Evolutionary conservation across 2,888 invertebrate species (phyloP).

Genomic region (Crematogaster levior): DNA sequence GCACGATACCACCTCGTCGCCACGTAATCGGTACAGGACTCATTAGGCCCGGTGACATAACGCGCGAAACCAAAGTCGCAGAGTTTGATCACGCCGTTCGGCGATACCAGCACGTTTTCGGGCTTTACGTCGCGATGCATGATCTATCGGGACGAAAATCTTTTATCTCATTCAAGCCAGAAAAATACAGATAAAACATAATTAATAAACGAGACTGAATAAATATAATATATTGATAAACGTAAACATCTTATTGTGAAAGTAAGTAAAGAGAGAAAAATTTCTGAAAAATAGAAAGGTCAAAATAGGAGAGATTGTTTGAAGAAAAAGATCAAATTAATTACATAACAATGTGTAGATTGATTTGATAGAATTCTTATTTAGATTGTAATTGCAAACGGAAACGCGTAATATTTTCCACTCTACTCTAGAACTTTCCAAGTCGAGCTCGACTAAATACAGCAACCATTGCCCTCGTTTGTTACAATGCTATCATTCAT

Average conservation of each 20-base stretch:
- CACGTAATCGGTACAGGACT: conserved; percentile 95
- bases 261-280: background rate
- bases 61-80: conserved; percentile 97
- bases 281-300: background rate
- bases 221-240: background rate
- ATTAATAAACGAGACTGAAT: background rate
- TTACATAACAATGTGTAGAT: background rate
- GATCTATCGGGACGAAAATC: conserved; percentile 86
- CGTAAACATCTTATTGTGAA: background rate
- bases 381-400: background rate
- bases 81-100: conserved; percentile 93
- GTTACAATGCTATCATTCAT: conserved; percentile 59
- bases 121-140: conserved; percentile 96
- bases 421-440: background rate
- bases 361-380: background rate
- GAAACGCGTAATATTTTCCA: background rate
- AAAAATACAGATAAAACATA: background rate
- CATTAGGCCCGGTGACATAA: conserved; percentile 90
- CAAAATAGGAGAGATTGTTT: background rate
- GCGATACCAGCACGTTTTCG: conserved; percentile 94
- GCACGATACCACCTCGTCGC: conserved; percentile 96
- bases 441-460: conserved; percentile 16
- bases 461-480: conserved; percentile 33
- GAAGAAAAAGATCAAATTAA: background rate
- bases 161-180: background rate